phyloP scores from a whole-genome alignment of 2,888 invertebrate species.

The Dynastes tityus region DNA sequence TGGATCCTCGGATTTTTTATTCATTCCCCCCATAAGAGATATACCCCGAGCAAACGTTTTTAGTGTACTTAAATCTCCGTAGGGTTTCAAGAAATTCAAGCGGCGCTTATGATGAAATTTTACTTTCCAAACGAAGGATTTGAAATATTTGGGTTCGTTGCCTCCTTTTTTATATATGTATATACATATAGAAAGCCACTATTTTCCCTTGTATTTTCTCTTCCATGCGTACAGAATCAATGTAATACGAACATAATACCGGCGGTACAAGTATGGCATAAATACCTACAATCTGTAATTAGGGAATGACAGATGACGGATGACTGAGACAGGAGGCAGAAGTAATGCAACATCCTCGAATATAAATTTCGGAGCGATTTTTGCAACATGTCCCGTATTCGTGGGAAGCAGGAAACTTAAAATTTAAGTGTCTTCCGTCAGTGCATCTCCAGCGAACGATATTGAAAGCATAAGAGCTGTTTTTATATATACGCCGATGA shows the following conservation, averaged over 20 bases:
- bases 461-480: slow-evolving; percentile 28
- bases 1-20: slow-evolving; percentile 21
- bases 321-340: slow-evolving; percentile 14
- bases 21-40: slow-evolving; percentile 23
- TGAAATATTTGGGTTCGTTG: too few species aligned
- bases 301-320: slow-evolving; percentile 20
- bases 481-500: slow-evolving; percentile 25
- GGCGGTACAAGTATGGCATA: background rate
- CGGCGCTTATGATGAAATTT: slow-evolving; percentile 28
- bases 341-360: slow-evolving; percentile 4
- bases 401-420: slow-evolving; percentile 49
- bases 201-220: background rate
- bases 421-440: slow-evolving; percentile 46
- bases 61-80: slow-evolving; percentile 36
- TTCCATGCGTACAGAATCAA: background rate
- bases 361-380: slow-evolving; percentile 37
- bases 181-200: background rate
- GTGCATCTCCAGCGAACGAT: slow-evolving; percentile 29
- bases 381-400: slow-evolving; percentile 35
- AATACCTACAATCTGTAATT: background rate
- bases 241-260: background rate
- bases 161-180: background rate
- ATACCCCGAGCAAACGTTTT: slow-evolving; percentile 21
- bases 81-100: slow-evolving; percentile 7
- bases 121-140: too few species aligned